Evolutionary conservation across 2,888 invertebrate species (phyloP), one percentile per base, ranked within the genome.

Genomic region (Drosophila meridionalis): DNA sequence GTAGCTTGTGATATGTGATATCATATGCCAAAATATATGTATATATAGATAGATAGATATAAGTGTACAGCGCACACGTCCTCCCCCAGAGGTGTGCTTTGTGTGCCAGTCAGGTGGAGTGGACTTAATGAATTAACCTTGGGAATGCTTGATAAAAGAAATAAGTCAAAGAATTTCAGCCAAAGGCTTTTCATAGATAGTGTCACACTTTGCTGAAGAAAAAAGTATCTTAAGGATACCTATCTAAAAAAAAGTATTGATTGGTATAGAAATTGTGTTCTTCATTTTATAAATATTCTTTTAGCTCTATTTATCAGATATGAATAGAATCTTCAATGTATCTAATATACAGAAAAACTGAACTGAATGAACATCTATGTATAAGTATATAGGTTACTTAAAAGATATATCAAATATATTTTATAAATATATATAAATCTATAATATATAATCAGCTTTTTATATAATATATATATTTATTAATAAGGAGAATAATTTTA

Each of bases 1-100:
- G 43, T 62, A 53, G 47, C 64, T 57, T 72, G 48, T 65, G 73
- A 70, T 61, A 69, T 42, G 50, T 56, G 65, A 65, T 79, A 79
- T 81, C 78, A 81, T 79, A 81, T 77, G 78, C 79, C 78, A 81
- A 81, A 81, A 50, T 66, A 55, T 40, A 42, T 34, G 20, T 30
- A 55, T 28, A n/a, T 38, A 55, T 55, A 53, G 5, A 50, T 50
- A 32, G 20, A 53, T 3, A 53, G 20, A 20, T 20, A 20, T 20
- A 20, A 20, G 20, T 20, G 20, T 20, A 20, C 20, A 4, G 34
- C 8, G 36, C 11, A 14, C 26, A 28, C 20, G 14, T 36, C 34
- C 58, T 45, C 34, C 55, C 45, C 70, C 40, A 55, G 7, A 30
- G 12, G 55, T 28, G 11, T 55, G n/a, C 12, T 36, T n/a, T 9